A percentile compares a stretch with the other conserved stretches of the same genome.
Conservation (phyloP, 2,113 vertebrate genomes). For the Chaenogobius annularis region DNA sequence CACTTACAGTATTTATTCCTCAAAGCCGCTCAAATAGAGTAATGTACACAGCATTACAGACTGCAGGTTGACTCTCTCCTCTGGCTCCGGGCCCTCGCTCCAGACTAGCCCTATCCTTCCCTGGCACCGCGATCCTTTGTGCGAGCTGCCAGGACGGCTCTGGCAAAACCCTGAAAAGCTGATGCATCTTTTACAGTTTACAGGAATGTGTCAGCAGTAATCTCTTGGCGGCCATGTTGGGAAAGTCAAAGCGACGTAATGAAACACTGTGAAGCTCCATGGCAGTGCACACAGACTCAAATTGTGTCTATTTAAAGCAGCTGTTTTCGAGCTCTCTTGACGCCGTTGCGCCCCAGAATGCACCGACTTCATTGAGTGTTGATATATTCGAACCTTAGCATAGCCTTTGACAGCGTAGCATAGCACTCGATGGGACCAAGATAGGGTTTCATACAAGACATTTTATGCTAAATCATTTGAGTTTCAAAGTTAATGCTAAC, state of each 20-base stretch:
- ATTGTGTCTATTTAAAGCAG: constrained; percentile 81
- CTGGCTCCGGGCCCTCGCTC: constrained; percentile 47
- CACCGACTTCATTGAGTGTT: constrained; percentile 79
- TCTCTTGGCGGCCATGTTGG: constrained; percentile 73
- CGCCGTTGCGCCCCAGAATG: constrained; percentile 66
- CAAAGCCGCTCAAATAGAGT: constrained; percentile 15
- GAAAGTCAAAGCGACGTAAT: constrained; percentile 73
- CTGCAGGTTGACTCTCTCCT: constrained; percentile 57
- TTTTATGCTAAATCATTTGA: too few relatives aligned
- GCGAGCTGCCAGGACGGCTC: constrained; percentile 52
- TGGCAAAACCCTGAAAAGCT: constrained; percentile 54
- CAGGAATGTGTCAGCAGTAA: constrained; percentile 77
- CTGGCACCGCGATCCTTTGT: constrained; percentile 38
- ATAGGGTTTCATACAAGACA: not conserved
- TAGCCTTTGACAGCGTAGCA: constrained; percentile 71
- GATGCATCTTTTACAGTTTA: constrained; percentile 74
- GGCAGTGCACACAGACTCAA: constrained; percentile 61
- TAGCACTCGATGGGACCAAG: not conserved
- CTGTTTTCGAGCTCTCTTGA: constrained; percentile 77
- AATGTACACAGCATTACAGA: constrained; percentile 5
- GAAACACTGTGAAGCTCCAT: constrained; percentile 67
- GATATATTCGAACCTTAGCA: constrained; percentile 78
- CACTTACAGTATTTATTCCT: constrained; percentile 36
- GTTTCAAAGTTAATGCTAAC: too few relatives aligned
- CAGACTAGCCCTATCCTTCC: constrained; percentile 60